A percentile compares a stretch with the other conserved stretches of the same genome.
phyloP scores from a whole-genome alignment of 1,140 invertebrate species.

The Heliothis virescens region DNA sequence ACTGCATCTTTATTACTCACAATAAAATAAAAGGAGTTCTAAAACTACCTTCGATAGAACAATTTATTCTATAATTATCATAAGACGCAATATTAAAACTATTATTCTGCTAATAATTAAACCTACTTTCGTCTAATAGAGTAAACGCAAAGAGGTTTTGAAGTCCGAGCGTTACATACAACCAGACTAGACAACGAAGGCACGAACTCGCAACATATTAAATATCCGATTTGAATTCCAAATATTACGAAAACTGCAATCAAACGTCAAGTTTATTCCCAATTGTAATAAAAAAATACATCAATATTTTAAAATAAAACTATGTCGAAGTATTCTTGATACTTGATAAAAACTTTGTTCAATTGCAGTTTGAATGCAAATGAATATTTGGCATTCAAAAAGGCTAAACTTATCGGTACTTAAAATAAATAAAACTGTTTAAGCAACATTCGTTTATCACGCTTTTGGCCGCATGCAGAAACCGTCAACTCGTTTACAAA shows the following conservation, averaged over 20 bases:
- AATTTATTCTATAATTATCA: constrained; percentile 34
- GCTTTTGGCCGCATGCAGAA: background rate
- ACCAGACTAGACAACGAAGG: constrained; percentile 68
- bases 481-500: constrained; percentile 7
- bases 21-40: constrained; percentile 6
- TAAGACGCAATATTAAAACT: constrained; percentile 46
- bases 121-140: constrained; percentile 33
- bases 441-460: constrained; percentile 22
- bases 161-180: constrained; percentile 43
- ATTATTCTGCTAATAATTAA: constrained; percentile 40
- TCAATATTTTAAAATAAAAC: background rate
- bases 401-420: background rate
- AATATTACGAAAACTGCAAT: background rate
- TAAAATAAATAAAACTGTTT: constrained; percentile 7
- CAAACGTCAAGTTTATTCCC: too few relatives aligned
- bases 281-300: too few relatives aligned
- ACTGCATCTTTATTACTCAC: background rate
- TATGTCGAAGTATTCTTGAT: background rate
- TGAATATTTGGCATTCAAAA: constrained; percentile 22
- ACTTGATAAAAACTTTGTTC: background rate
- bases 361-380: background rate
- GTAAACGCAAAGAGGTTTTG: constrained; percentile 63
- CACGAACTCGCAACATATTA: constrained; percentile 60
- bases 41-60: constrained; percentile 27
- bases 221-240: constrained; percentile 39